A percentile compares a stretch with the other conserved stretches of the same genome.
phyloP scores from a whole-genome alignment of 2,797 vertebrate species.

The Poeciliopsis presidionis region DNA sequence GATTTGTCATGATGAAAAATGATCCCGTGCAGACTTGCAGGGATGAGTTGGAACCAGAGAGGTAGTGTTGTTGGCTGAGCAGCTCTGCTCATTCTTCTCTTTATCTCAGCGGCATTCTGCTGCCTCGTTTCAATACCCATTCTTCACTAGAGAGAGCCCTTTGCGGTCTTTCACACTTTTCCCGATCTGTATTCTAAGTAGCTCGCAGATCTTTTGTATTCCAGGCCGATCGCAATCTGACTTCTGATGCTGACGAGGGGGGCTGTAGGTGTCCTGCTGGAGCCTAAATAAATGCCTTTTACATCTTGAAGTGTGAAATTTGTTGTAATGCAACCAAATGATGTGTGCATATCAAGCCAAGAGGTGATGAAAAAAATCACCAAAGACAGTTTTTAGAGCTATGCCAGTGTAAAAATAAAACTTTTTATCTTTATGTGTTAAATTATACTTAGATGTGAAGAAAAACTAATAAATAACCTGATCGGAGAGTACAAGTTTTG shows the following conservation, averaged over 20 bases:
- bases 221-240: slow-evolving; percentile 59
- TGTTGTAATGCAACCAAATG: slow-evolving; percentile 32
- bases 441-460: not conserved
- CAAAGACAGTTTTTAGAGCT: not conserved
- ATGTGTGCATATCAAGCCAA: slow-evolving; percentile 20
- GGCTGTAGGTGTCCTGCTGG: slow-evolving; percentile 44
- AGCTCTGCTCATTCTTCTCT: slow-evolving; percentile 65
- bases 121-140: slow-evolving; percentile 78
- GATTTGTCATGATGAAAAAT: slow-evolving; percentile 69
- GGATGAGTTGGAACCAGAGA: slow-evolving; percentile 67
- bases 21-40: slow-evolving; percentile 58
- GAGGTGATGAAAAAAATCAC: slow-evolving; percentile 16
- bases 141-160: slow-evolving; percentile 68
- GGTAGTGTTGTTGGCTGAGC: slow-evolving; percentile 58
- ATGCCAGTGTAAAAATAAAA: no score
- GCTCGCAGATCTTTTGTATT: slow-evolving; percentile 75
- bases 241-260: slow-evolving; percentile 49
- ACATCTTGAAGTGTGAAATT: slow-evolving; percentile 44
- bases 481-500: not conserved
- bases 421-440: not conserved
- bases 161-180: slow-evolving; percentile 70
- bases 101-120: slow-evolving; percentile 77
- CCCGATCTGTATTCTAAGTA: slow-evolving; percentile 79
- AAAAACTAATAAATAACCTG: not conserved
- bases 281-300: slow-evolving; percentile 22